Percentiles rank a stretch among this genome's conserved stretches.
Evolutionary conservation across 1,140 invertebrate species (phyloP).

Genomic region (Anoplophora glabripennis): DNA sequence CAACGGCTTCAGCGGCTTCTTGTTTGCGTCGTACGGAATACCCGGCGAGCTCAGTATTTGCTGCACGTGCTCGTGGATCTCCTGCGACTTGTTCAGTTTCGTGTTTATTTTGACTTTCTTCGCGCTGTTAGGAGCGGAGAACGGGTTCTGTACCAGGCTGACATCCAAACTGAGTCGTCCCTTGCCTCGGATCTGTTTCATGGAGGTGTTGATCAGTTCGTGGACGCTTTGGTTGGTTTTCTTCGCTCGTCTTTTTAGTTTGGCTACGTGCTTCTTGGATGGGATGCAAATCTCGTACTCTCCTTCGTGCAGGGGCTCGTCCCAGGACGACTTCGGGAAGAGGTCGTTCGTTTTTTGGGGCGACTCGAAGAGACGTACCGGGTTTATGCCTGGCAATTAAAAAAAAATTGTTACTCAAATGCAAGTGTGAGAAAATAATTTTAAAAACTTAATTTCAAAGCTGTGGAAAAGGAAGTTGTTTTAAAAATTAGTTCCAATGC

Average conservation of each 20-base stretch:
- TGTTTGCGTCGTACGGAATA: conserved; percentile 69
- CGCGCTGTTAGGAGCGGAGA: conserved; percentile 5
- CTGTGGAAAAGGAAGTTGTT: no score
- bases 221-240: conserved; percentile 13
- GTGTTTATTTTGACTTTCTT: conserved; percentile 65
- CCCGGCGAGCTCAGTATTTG: conserved; percentile 66
- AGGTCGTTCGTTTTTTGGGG: conserved; percentile 5
- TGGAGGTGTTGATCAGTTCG: conserved; percentile 15
- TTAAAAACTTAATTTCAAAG: no score
- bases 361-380: conserved; percentile 6
- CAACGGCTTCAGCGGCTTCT: conserved; percentile 64
- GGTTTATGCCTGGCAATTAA: background rate
- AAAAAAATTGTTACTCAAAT: background rate
- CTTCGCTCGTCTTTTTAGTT: conserved; percentile 14
- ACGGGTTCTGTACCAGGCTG: conserved; percentile 26
- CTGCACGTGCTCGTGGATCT: conserved; percentile 65
- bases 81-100: conserved; percentile 64
- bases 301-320: conserved; percentile 44
- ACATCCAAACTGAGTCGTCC: conserved; percentile 16
- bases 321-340: conserved; percentile 34
- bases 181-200: conserved; percentile 24
- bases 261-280: conserved; percentile 41
- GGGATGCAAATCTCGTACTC: conserved; percentile 50
- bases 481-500: no score
- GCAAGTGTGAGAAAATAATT: no score